Percentiles rank a stretch among this genome's conserved stretches.
Conservation (phyloP, 2,797 vertebrate species). For the Agapornis canus region DNA sequence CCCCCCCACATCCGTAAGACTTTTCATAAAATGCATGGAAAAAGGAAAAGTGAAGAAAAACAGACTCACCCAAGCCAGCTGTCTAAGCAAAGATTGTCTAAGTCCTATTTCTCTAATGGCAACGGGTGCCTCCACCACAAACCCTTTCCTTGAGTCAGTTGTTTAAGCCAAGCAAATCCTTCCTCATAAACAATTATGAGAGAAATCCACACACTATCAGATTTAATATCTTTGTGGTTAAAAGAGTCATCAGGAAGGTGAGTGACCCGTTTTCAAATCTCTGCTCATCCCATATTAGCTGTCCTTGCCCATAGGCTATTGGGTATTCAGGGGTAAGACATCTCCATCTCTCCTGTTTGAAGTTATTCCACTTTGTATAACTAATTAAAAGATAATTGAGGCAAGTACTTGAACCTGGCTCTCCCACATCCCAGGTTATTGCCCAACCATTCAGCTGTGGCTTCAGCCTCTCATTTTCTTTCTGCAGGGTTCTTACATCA, state of each 20-base stretch:
- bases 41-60: neutral
- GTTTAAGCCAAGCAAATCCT: conserved; percentile 35
- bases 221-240: conserved; percentile 65
- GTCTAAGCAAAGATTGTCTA: neutral
- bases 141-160: conserved; percentile 13
- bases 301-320: conserved; percentile 57
- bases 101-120: neutral
- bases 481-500: conserved; percentile 13
- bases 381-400: conserved; percentile 70
- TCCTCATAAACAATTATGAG: conserved; percentile 25
- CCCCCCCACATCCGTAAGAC: neutral
- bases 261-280: conserved; percentile 55
- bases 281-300: conserved; percentile 33
- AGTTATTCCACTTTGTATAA: conserved; percentile 69
- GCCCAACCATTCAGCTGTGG: conserved; percentile 36
- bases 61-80: neutral
- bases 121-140: neutral
- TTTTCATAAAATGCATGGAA: neutral
- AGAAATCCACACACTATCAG: conserved; percentile 48
- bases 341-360: conserved; percentile 57
- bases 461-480: conserved; percentile 29
- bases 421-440: conserved; percentile 59
- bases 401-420: conserved; percentile 54
- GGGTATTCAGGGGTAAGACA: conserved; percentile 43
- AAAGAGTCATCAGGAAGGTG: conserved; percentile 59